Conservation (phyloP, 2,113 vertebrate genomes). For the Laticauda laticaudata region DNA sequence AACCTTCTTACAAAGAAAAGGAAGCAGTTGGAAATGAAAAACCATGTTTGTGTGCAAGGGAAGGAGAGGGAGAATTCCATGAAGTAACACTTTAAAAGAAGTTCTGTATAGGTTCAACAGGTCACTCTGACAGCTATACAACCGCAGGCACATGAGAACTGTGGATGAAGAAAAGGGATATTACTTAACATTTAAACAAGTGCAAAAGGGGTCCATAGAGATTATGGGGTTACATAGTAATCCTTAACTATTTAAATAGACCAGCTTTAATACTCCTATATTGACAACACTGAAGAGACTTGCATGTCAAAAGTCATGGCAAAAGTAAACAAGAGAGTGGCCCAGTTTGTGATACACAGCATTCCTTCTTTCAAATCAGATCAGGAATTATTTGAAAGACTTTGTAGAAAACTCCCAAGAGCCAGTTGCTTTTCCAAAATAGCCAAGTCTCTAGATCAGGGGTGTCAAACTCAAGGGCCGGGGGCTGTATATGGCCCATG, state of each 20-base stretch:
- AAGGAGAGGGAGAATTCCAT: not conserved
- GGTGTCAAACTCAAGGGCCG: too few species aligned
- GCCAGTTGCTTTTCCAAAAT: not conserved
- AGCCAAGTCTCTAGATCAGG: not conserved
- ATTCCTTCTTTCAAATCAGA: not conserved
- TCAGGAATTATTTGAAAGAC: not conserved
- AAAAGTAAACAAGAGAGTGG: not conserved
- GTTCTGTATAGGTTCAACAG: not conserved
- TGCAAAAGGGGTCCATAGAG: not conserved
- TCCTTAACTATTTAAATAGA: not conserved
- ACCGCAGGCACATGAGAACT: not conserved
- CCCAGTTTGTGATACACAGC: not conserved
- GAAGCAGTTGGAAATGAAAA: not conserved
- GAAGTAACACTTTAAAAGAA: not conserved
- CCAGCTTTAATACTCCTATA: not conserved
- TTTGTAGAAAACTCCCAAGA: not conserved
- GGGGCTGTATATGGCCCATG: too few species aligned
- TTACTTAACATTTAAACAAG: not conserved
- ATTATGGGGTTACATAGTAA: not conserved
- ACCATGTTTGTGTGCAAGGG: not conserved
- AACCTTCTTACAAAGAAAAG: not conserved
- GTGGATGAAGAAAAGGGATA: not conserved
- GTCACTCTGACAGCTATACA: not conserved
- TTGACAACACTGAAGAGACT: not conserved
- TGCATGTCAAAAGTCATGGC: not conserved